Evolutionary conservation across 2,797 vertebrate species (phyloP).

Genomic region (Catostomus latipinnis): DNA sequence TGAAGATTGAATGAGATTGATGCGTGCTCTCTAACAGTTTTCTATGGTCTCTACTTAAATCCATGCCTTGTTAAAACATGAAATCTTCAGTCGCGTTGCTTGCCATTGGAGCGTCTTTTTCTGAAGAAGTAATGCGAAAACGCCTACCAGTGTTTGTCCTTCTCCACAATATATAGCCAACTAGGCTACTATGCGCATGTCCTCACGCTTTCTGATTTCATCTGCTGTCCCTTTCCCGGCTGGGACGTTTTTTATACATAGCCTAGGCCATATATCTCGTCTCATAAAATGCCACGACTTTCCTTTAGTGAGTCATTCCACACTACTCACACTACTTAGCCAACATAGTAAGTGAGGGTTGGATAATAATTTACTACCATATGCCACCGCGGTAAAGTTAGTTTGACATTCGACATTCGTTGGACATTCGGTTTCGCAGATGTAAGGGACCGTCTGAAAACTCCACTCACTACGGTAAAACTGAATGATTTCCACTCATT

Average conservation of each 20-base stretch:
- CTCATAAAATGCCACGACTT: conserved; percentile 69
- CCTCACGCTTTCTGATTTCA: conserved; percentile 64
- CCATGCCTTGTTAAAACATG: conserved; percentile 69
- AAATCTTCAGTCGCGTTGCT: conserved; percentile 63
- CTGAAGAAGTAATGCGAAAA: conserved; percentile 28
- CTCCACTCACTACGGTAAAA: too few relatives aligned
- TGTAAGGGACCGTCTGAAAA: too few relatives aligned
- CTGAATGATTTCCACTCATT: too few relatives aligned
- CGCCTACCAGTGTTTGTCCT: conserved; percentile 46
- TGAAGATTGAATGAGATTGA: too few relatives aligned
- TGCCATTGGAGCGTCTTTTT: conserved; percentile 66
- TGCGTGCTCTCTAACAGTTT: neutral
- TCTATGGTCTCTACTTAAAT: conserved; percentile 70
- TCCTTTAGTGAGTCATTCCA: conserved; percentile 48
- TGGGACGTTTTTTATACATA: conserved; percentile 62
- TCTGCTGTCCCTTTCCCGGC: conserved; percentile 61
- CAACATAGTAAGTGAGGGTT: conserved; percentile 33
- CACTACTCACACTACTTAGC: neutral
- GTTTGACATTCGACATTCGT: too few relatives aligned
- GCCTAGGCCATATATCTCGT: conserved; percentile 57
- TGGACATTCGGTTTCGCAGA: too few relatives aligned
- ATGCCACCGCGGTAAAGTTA: too few relatives aligned
- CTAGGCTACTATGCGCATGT: conserved; percentile 62
- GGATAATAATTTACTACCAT: conserved; percentile 43
- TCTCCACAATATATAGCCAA: conserved; percentile 38